Base-by-base conservation (phyloP, 2,888 invertebrate species). In the Melikaiella ostensackeni region DNA sequence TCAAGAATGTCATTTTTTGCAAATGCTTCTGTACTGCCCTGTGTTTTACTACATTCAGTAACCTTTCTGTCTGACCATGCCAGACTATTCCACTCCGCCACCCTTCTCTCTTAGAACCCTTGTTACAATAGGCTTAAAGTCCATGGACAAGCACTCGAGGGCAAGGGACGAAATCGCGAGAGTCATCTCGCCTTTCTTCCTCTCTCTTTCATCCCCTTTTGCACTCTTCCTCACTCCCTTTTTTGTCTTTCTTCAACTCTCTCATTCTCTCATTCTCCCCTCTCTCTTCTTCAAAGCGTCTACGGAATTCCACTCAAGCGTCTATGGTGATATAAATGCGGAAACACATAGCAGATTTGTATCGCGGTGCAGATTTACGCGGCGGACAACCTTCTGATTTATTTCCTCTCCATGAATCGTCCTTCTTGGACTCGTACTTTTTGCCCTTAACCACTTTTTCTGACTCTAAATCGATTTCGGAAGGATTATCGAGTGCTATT, bases 41-140 rank as follows among this genome's bases (percentile, higher is more conserved):
- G 66, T 27, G 62, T 24, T 24, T 38, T 42, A 30, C 33, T 57
- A 24, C 59, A 55, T 64, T 74, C 38, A 64, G 63, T 76, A 57
- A 76, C 75, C 74, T 57, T 77, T 59, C 66, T 42, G 83, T 79
- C 84, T 84, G 83, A 84, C 83, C 80, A 81, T 82, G 77, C 75
- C 78, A 75, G 82, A 82, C 81, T 80, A 79, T 77, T 83, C 80
- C 79, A 84, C 82, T 84, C 81, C 66, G 77, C 64, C 77, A 81
- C 78, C 77, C 79, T 79, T 80, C 76, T 77, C 42, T 77, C 27
- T 70, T 21, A 70, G 46, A 70, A 70, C 70, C 50, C 70, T 70
- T 70, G 70, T 70, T 70, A 70, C 70, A 50, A 70, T 70, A 46
- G 70, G 50, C 70, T 70, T 70, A 70, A 70, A 33, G 70, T 70